phyloP scores from a whole-genome alignment of 1,140 invertebrate species.

The Asobara japonica region DNA sequence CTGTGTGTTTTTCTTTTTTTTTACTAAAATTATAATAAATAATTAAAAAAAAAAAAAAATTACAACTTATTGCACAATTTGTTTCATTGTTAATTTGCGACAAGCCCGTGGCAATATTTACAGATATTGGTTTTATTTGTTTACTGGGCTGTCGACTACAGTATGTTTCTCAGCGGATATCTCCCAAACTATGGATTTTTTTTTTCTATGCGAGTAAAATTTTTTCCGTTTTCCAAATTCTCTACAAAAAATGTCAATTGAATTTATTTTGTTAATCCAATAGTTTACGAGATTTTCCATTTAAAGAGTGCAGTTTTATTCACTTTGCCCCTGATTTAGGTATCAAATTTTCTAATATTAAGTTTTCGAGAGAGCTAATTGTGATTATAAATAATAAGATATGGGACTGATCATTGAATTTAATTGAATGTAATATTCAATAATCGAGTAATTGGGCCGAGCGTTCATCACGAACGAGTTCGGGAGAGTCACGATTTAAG shows the following conservation, averaged over 20 bases:
- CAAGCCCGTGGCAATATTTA: not conserved
- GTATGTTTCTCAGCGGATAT: no score
- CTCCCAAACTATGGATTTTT: no score
- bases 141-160: no score
- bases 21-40: conserved; percentile 33
- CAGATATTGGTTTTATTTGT: no score
- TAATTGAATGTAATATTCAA: not conserved
- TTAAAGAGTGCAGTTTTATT: no score
- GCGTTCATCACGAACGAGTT: not conserved
- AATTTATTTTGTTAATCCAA: no score
- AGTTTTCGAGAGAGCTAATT: not conserved
- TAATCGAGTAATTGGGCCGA: not conserved
- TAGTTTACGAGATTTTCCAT: no score
- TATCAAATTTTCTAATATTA: not conserved
- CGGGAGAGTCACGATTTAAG: not conserved
- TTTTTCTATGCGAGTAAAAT: no score
- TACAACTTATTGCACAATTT: conserved; percentile 43
- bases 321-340: not conserved
- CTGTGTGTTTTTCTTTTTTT: conserved; percentile 24
- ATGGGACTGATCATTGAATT: not conserved
- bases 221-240: no score
- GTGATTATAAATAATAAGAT: not conserved
- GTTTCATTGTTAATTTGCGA: not conserved
- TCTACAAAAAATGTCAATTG: no score
- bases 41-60: conserved; percentile 18